Conservation (phyloP, 1,140 invertebrate species). For the Lasioglossum albipes region DNA sequence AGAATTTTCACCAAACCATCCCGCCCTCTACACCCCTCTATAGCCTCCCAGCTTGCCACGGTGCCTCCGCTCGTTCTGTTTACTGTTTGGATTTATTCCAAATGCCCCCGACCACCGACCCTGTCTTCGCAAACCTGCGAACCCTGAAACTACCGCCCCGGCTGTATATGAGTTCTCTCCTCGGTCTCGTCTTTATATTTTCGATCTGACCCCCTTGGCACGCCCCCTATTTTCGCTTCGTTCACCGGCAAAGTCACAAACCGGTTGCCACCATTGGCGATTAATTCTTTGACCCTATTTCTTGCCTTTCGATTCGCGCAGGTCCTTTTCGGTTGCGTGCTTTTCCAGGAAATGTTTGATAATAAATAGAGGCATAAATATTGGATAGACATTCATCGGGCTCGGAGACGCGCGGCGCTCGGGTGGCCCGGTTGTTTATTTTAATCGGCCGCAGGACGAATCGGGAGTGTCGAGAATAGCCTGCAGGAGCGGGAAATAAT, state of each 20-base stretch:
- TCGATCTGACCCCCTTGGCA: conserved; percentile 8
- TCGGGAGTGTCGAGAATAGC: conserved; percentile 3
- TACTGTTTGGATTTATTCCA: conserved; percentile 79
- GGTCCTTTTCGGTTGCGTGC: too few relatives aligned
- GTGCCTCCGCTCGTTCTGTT: conserved; percentile 58
- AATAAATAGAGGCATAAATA: too few relatives aligned
- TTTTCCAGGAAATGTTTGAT: too few relatives aligned
- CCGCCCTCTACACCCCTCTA: conserved; percentile 3
- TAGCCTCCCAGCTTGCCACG: not conserved
- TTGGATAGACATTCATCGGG: too few relatives aligned
- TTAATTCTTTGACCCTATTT: too few relatives aligned
- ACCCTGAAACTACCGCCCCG: conserved; percentile 30
- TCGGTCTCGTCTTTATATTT: conserved; percentile 54
- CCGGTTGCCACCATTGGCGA: not conserved
- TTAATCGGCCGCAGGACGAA: not conserved
- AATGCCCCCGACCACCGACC: not conserved
- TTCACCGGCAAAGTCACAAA: not conserved
- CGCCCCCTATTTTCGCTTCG: conserved; percentile 36
- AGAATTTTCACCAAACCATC: conserved; percentile 70
- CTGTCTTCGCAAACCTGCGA: conserved; percentile 1
- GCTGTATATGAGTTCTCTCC: conserved; percentile 59
- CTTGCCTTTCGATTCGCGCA: too few relatives aligned
- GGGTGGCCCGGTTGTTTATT: not conserved
- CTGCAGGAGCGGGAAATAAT: not conserved
- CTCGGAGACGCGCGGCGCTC: not conserved